Conservation (phyloP, 1,140 invertebrate genomes). For the silkworm (Bombyx mori) region ASM3026992v2 NC_085126.1:5682001-5682500, state of each 20-base stretch:
- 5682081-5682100: conserved; percentile 35
- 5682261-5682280: neutral
- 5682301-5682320: neutral
- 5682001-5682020: conserved; percentile 66
- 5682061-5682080: conserved; percentile 30
- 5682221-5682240: conserved; percentile 35
- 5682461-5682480: conserved; percentile 10
- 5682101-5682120: conserved; percentile 40
- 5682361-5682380: conserved; percentile 1
- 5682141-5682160: conserved; percentile 58
- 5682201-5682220: conserved; percentile 25
- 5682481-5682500: conserved; percentile 32
- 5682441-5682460: conserved; percentile 63
- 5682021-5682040: conserved; percentile 62
- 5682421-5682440: conserved; percentile 44
- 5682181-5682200: conserved; percentile 24
- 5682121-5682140: conserved; percentile 55
- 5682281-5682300: neutral
- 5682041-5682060: conserved; percentile 3
- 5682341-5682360: conserved; percentile 2
- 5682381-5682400: conserved; percentile 25
- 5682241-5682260: too few relatives aligned
- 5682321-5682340: neutral
- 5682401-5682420: conserved; percentile 9
- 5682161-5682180: conserved; percentile 70